These are phyloP conservation scores for Lutraria rhynchaena DNA, from an alignment of 1,140 invertebrate species.

Conservation along the genomic window DNA sequence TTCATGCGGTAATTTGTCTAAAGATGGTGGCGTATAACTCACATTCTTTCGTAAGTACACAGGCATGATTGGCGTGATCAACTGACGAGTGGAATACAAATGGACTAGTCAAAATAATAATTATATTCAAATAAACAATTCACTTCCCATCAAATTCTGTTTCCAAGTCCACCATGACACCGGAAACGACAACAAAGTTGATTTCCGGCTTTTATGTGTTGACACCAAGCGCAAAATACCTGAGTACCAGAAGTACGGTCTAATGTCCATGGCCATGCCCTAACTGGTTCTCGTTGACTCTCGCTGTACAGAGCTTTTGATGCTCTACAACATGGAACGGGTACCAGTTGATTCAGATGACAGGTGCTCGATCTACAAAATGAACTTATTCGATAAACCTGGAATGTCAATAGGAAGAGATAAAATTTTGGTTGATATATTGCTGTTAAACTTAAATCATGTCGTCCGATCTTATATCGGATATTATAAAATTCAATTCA, in stretches of 20 bases:
- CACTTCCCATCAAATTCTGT: slow-evolving; percentile 31
- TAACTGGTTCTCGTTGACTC: no score
- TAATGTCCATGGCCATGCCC: no score
- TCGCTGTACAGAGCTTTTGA: no score
- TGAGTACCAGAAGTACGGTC: no score
- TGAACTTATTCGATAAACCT: slow-evolving; percentile 21
- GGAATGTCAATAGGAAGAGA: background rate
- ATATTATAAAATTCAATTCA: slow-evolving; percentile 74
- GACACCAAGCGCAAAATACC: no score
- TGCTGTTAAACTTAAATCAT: slow-evolving; percentile 34
- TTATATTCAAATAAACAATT: background rate
- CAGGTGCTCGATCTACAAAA: slow-evolving; percentile 52
- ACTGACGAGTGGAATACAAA: no score
- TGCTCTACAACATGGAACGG: no score
- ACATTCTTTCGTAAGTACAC: slow-evolving; percentile 77
- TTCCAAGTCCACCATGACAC: slow-evolving; percentile 67
- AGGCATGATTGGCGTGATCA: slow-evolving; percentile 74
- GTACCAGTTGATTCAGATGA: no score
- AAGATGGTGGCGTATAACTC: slow-evolving; percentile 75
- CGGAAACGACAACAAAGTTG: slow-evolving; percentile 69
- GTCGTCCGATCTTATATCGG: slow-evolving; percentile 64
- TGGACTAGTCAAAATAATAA: no score
- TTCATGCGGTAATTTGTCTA: slow-evolving; percentile 71
- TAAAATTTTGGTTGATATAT: background rate
- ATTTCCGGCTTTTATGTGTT: no score